Conservation (phyloP, 2,888 invertebrate species). For the Lamproptera curius region DNA sequence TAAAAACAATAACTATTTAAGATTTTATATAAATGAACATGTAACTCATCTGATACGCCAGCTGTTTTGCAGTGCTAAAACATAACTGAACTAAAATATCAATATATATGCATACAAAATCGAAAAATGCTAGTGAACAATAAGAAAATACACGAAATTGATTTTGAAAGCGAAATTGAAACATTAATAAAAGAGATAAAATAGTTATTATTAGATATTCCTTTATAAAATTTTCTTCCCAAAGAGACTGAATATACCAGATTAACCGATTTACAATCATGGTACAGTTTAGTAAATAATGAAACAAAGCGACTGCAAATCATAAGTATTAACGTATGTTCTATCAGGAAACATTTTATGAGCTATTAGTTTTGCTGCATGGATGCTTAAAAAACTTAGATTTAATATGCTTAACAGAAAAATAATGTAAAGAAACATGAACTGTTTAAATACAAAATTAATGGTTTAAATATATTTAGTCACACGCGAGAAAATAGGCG, state of each 20-base stretch:
- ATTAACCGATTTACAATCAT: neutral
- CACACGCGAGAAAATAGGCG: too few relatives aligned
- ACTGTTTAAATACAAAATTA: neutral
- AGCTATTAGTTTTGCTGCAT: neutral
- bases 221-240: too few relatives aligned
- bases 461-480: too few relatives aligned
- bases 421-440: neutral
- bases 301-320: neutral
- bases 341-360: neutral
- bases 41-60: neutral
- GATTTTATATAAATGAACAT: neutral
- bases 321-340: neutral
- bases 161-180: too few relatives aligned
- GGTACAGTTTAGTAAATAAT: neutral
- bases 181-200: too few relatives aligned
- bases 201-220: too few relatives aligned
- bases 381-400: neutral
- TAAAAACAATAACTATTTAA: neutral
- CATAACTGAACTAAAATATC: neutral
- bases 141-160: too few relatives aligned
- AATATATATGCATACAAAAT: too few relatives aligned
- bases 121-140: too few relatives aligned
- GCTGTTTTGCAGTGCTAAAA: neutral
- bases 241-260: neutral
- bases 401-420: too few relatives aligned